Evolutionary conservation across 2,113 vertebrate species (phyloP).

Genomic region (Cryptotis parvus): DNA sequence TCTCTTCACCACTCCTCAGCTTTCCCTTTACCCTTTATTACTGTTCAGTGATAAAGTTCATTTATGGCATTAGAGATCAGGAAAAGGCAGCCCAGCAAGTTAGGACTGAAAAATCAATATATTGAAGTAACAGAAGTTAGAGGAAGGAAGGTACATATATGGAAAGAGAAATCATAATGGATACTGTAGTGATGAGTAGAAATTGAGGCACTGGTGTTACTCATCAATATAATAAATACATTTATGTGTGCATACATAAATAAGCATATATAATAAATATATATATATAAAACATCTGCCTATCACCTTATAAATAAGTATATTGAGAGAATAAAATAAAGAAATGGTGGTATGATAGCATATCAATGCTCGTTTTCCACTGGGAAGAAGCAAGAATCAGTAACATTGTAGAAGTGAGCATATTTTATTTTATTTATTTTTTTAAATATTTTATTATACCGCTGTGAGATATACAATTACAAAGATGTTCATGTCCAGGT

Average conservation of each 20-base stretch:
- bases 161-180: not conserved
- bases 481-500: too few species aligned
- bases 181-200: not conserved
- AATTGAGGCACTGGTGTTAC: not conserved
- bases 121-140: not conserved
- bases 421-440: too few species aligned
- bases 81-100: not conserved
- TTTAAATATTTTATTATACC: too few species aligned
- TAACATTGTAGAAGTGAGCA: not conserved
- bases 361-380: slow-evolving; percentile 2
- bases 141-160: not conserved
- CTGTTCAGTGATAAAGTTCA: slow-evolving; percentile 20
- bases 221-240: not conserved
- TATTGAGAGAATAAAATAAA: not conserved
- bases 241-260: not conserved
- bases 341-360: not conserved
- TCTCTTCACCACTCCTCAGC: not conserved
- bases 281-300: not conserved
- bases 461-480: too few species aligned
- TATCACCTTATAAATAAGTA: not conserved
- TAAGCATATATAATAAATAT: not conserved
- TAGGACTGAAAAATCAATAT: not conserved
- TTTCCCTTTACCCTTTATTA: not conserved
- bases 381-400: not conserved
- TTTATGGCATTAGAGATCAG: not conserved